Evolutionary conservation across 2,888 invertebrate species (phyloP).

Genomic region (Eupithecia subumbrata): DNA sequence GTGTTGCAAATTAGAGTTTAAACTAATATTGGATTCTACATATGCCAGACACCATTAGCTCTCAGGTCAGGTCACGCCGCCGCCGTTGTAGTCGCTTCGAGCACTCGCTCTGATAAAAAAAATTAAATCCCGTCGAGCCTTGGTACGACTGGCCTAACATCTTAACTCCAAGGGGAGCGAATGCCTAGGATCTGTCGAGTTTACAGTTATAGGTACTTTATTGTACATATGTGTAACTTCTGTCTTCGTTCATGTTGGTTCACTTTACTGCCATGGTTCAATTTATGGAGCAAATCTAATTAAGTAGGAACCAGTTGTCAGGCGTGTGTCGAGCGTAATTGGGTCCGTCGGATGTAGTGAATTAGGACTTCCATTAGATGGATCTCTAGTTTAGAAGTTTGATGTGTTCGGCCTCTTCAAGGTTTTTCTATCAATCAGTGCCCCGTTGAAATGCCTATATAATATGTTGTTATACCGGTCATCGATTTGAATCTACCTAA

Average conservation of each 20-base stretch:
- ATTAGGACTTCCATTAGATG: neutral
- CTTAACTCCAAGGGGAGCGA: neutral
- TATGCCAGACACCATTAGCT: too few species aligned
- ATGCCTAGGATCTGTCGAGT: neutral
- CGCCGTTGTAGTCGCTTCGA: too few species aligned
- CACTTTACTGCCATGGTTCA: neutral
- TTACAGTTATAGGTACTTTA: neutral
- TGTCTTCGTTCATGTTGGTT: neutral
- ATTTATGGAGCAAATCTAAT: constrained; percentile 1
- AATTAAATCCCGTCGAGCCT: neutral
- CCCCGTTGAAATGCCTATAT: too few species aligned
- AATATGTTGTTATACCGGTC: too few species aligned
- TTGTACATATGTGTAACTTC: neutral
- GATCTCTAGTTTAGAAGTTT: neutral
- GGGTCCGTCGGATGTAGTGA: neutral
- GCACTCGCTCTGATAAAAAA: too few species aligned
- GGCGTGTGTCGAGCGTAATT: neutral
- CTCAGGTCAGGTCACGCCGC: too few species aligned
- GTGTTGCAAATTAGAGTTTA: too few species aligned
- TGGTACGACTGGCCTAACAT: neutral
- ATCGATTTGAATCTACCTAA: too few species aligned
- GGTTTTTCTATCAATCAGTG: too few species aligned
- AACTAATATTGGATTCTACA: too few species aligned
- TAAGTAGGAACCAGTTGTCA: neutral
- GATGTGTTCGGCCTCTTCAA: neutral